These are phyloP conservation scores for Calidris pugnax DNA, from an alignment of 2,113 vertebrate species.

Conservation along the genomic window DNA sequence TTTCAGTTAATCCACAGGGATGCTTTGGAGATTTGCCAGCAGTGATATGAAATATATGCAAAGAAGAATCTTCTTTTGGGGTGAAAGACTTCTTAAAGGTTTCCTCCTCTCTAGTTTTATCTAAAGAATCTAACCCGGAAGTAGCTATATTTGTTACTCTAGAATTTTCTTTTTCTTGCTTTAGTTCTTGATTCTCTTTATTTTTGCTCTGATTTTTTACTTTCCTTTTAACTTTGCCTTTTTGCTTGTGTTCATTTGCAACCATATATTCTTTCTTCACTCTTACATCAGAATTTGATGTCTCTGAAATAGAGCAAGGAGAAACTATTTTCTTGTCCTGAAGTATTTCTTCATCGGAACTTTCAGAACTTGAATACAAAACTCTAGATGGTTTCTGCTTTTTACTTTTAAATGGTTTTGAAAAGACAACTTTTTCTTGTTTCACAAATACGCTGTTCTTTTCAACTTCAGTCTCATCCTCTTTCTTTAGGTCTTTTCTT, in stretches of 20 bases:
- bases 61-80: conserved; percentile 93
- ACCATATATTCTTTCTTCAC: conserved; percentile 85
- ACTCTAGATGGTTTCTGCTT: conserved; percentile 87
- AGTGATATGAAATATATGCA: conserved; percentile 92
- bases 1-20: conserved; percentile 88
- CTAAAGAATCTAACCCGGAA: conserved; percentile 82
- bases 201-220: conserved; percentile 96
- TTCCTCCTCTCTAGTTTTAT: conserved; percentile 90
- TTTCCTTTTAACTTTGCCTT: conserved; percentile 95
- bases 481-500: conserved; percentile 86
- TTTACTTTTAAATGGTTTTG: conserved; percentile 85
- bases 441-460: conserved; percentile 84
- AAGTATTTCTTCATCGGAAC: conserved; percentile 87
- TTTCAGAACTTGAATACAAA: conserved; percentile 91
- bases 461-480: conserved; percentile 86
- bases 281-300: conserved; percentile 81
- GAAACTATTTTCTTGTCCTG: conserved; percentile 84
- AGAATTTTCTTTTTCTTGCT: conserved; percentile 89
- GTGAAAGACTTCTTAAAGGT: conserved; percentile 95
- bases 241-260: conserved; percentile 88
- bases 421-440: conserved; percentile 84
- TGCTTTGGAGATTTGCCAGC: conserved; percentile 92
- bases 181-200: conserved; percentile 95
- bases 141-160: conserved; percentile 82
- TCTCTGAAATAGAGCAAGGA: conserved; percentile 84